Evolutionary conservation across 2,888 invertebrate species (phyloP).

Genomic region (Bhutanitis thaidina): DNA sequence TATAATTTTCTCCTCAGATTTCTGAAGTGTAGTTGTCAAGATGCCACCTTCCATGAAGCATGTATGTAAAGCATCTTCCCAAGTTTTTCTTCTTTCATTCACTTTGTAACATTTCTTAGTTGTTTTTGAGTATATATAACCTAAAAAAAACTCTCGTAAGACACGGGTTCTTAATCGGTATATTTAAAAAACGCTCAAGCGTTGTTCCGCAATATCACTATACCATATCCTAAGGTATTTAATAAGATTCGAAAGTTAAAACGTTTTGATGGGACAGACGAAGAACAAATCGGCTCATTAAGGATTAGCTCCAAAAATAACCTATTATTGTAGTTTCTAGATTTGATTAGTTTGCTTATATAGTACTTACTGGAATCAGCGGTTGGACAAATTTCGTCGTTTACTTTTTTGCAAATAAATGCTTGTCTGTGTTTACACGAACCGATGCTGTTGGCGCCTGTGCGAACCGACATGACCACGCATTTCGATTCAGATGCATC

Average conservation of each 20-base stretch:
- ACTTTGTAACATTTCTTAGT: slow-evolving; percentile 32
- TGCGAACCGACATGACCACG: slow-evolving; percentile 22
- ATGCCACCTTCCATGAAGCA: slow-evolving; percentile 33
- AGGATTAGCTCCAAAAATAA: no score
- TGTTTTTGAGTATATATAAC: slow-evolving; percentile 26
- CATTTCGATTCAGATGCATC: slow-evolving; percentile 1
- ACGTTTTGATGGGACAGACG: no score
- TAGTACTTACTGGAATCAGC: slow-evolving; percentile 25
- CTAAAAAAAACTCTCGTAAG: slow-evolving; percentile 21
- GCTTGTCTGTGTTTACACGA: slow-evolving; percentile 21
- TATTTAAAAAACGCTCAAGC: no score
- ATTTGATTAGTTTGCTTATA: no score
- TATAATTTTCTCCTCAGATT: slow-evolving; percentile 4
- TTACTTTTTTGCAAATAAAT: slow-evolving; percentile 29
- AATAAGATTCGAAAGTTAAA: no score
- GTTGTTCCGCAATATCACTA: no score
- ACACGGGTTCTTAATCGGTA: no score
- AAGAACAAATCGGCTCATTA: no score
- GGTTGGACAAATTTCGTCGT: slow-evolving; percentile 29
- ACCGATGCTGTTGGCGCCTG: slow-evolving; percentile 17
- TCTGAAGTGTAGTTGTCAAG: slow-evolving; percentile 21
- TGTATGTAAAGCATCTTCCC: slow-evolving; percentile 29
- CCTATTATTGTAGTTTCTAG: no score
- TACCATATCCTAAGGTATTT: no score
- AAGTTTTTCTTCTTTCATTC: slow-evolving; percentile 23